These are phyloP conservation scores for Porphyrio hochstetteri DNA, from an alignment of 2,113 vertebrate genomes.

Conservation along the genomic window DNA sequence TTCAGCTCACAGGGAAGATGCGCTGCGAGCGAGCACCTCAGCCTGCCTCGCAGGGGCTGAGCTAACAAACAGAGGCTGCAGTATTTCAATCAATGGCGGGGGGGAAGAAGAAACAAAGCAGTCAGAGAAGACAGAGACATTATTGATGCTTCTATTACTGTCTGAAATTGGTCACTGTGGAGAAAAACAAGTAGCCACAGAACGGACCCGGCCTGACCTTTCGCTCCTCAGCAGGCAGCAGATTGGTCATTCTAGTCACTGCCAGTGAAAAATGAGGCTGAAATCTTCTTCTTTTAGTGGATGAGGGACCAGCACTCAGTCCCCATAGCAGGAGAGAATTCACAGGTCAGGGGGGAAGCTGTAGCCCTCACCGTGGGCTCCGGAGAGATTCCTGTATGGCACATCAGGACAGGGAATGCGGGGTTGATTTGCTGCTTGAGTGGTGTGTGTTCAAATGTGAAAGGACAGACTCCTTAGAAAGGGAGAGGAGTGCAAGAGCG, in stretches of 20 bases:
- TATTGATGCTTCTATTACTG: constrained; percentile 67
- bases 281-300: constrained; percentile 12
- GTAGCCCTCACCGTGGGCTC: not conserved
- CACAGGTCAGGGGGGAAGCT: constrained; percentile 9
- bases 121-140: constrained; percentile 46
- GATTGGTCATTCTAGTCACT: constrained; percentile 54
- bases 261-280: constrained; percentile 50
- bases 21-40: not conserved
- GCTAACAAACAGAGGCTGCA: constrained; percentile 14
- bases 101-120: not conserved
- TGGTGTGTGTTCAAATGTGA: not conserved
- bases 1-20: not conserved
- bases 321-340: not conserved
- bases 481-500: not conserved
- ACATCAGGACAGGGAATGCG: not conserved
- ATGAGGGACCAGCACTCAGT: constrained; percentile 8
- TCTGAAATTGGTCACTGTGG: constrained; percentile 66
- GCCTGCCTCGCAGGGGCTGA: not conserved
- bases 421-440: not conserved
- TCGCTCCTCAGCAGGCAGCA: constrained; percentile 2
- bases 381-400: not conserved
- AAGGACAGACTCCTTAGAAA: not conserved
- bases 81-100: constrained; percentile 45
- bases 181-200: constrained; percentile 62
- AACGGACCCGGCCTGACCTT: constrained; percentile 52